A percentile compares a stretch with the other conserved stretches of the same genome.
Conservation (phyloP, 2,797 vertebrate species). For the Dipus sagitta region DNA sequence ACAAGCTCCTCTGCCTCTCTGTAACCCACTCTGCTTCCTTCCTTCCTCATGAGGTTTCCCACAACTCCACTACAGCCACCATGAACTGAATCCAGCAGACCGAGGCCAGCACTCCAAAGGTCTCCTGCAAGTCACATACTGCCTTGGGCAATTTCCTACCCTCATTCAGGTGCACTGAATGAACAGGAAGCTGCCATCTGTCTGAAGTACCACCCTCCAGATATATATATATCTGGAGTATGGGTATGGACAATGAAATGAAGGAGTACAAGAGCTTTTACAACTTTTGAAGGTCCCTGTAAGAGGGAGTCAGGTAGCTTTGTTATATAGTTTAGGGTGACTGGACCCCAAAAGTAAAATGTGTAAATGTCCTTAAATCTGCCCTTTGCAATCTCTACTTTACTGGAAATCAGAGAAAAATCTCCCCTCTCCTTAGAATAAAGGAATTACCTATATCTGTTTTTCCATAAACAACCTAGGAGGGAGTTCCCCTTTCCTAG, state of each 20-base stretch:
- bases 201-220: too few relatives aligned
- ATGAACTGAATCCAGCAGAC: neutral
- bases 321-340: too few relatives aligned
- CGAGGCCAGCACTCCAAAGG: neutral
- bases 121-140: neutral
- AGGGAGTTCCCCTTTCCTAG: too few relatives aligned
- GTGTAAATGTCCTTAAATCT: too few relatives aligned
- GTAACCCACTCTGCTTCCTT: neutral
- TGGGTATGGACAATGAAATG: neutral
- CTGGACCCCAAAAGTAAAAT: too few relatives aligned
- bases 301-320: too few relatives aligned
- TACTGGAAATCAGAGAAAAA: too few relatives aligned
- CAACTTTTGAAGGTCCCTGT: neutral
- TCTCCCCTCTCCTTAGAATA: too few relatives aligned
- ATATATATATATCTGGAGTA: too few relatives aligned
- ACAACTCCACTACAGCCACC: neutral
- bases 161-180: neutral
- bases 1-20: neutral
- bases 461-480: too few relatives aligned
- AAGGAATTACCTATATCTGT: too few relatives aligned
- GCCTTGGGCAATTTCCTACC: neutral
- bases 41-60: neutral
- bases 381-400: too few relatives aligned
- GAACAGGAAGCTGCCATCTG: neutral
- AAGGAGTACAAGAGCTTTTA: neutral